These are phyloP conservation scores for Anas flavirostris DNA, from an alignment of 2,797 vertebrate species.

Conservation along the genomic window DNA sequence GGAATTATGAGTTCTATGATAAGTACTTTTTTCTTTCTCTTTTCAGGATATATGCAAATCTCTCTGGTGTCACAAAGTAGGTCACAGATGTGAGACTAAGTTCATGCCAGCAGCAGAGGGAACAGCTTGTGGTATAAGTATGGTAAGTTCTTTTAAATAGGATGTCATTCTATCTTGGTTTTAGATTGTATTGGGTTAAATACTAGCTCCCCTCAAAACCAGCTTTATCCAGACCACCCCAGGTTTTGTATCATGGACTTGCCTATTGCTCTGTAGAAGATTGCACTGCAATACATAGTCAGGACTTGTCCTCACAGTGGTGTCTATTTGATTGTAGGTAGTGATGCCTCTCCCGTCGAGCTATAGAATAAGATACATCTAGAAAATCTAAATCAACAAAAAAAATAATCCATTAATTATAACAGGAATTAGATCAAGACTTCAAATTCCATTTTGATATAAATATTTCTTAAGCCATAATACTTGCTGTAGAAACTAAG, in stretches of 20 bases:
- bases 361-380: background rate
- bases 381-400: background rate
- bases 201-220: background rate
- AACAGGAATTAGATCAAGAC: background rate
- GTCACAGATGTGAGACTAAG: constrained; percentile 97
- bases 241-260: background rate
- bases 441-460: background rate
- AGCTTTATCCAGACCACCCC: background rate
- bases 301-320: background rate
- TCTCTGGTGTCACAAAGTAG: constrained; percentile 94
- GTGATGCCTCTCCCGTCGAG: rapidly evolving
- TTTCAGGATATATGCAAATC: constrained; percentile 98
- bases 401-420: background rate
- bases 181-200: background rate
- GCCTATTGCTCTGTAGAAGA: background rate
- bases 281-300: background rate
- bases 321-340: background rate
- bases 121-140: constrained; percentile 91
- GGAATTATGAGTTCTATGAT: background rate
- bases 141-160: constrained; percentile 83
- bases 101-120: constrained; percentile 99
- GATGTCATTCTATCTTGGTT: background rate
- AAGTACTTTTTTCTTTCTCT: constrained; percentile 10
- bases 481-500: background rate
- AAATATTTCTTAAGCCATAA: background rate